Conservation (phyloP, 2,888 invertebrate species). For the Lithophane ornitopus region DNA sequence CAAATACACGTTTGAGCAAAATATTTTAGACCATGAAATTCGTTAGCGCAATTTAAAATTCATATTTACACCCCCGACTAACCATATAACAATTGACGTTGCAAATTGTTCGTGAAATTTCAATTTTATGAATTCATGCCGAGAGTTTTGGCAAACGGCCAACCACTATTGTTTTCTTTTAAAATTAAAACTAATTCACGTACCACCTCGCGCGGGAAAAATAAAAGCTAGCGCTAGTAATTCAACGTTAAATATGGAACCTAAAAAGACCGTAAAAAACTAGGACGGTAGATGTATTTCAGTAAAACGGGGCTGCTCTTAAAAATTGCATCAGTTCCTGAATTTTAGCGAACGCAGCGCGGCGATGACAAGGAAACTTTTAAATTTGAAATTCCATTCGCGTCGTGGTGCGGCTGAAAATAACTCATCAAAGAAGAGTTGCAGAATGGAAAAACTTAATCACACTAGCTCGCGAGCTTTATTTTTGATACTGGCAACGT, state of each 20-base stretch:
- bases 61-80: conserved; percentile 59
- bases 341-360: conserved; percentile 58
- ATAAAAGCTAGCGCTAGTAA: conserved; percentile 47
- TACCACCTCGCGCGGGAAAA: conserved; percentile 43
- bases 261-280: conserved; percentile 54
- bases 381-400: conserved; percentile 69
- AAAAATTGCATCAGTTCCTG: conserved; percentile 69
- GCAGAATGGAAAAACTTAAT: conserved; percentile 66
- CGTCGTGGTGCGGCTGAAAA: conserved; percentile 65
- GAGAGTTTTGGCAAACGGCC: conserved; percentile 64
- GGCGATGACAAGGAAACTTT: conserved; percentile 66
- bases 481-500: conserved; percentile 54
- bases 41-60: conserved; percentile 59
- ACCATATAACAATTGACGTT: conserved; percentile 64
- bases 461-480: conserved; percentile 51
- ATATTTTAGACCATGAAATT: conserved; percentile 41
- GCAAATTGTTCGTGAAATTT: conserved; percentile 69
- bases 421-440: conserved; percentile 71
- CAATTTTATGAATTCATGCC: conserved; percentile 68
- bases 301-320: conserved; percentile 58
- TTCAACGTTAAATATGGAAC: conserved; percentile 62
- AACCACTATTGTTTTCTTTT: conserved; percentile 70
- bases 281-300: conserved; percentile 51
- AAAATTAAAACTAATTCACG: conserved; percentile 66
- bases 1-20: conserved; percentile 20